These are phyloP conservation scores for Lepidocyrtinus sp. DNA, from an alignment of 2,888 invertebrate species.

Conservation along the genomic window DNA sequence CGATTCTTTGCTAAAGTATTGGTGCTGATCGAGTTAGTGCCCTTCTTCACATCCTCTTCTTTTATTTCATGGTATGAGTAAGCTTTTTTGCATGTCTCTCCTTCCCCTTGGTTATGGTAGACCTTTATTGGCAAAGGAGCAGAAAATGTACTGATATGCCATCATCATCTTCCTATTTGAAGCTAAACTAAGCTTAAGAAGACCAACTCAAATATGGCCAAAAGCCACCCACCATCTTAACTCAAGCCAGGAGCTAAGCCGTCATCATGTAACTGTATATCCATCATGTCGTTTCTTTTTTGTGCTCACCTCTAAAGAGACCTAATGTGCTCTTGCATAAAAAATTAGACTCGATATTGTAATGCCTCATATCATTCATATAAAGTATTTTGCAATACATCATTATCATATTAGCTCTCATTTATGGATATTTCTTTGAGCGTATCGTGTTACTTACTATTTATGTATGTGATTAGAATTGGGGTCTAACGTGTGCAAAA, in stretches of 20 bases:
- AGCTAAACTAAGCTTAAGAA: conserved; percentile 1
- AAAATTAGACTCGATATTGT: conserved; percentile 16
- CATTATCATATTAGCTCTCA: too few species aligned
- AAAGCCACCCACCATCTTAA: conserved; percentile 15
- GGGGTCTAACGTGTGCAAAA: conserved; percentile 15
- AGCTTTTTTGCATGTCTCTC: background rate
- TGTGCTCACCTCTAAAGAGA: conserved; percentile 20
- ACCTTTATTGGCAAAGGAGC: conserved; percentile 25
- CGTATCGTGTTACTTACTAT: background rate
- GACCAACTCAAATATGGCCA: background rate
- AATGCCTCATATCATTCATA: background rate
- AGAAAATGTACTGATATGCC: conserved; percentile 3
- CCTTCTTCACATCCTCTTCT: conserved; percentile 46
- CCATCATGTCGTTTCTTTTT: conserved; percentile 20
- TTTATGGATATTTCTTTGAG: too few species aligned
- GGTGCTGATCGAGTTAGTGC: too few species aligned
- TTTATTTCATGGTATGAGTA: background rate
- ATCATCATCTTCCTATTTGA: conserved; percentile 4
- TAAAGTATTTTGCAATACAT: too few species aligned
- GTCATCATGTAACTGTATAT: conserved; percentile 15
- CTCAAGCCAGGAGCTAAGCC: conserved; percentile 6
- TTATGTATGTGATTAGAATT: background rate
- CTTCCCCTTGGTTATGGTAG: background rate
- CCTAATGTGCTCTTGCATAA: conserved; percentile 11
- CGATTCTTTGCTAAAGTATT: background rate